Percentiles rank a stretch among this genome's conserved stretches.
These are phyloP conservation scores for Hymenopus coronatus DNA, from an alignment of 2,888 invertebrate species.

Conservation along the genomic window DNA sequence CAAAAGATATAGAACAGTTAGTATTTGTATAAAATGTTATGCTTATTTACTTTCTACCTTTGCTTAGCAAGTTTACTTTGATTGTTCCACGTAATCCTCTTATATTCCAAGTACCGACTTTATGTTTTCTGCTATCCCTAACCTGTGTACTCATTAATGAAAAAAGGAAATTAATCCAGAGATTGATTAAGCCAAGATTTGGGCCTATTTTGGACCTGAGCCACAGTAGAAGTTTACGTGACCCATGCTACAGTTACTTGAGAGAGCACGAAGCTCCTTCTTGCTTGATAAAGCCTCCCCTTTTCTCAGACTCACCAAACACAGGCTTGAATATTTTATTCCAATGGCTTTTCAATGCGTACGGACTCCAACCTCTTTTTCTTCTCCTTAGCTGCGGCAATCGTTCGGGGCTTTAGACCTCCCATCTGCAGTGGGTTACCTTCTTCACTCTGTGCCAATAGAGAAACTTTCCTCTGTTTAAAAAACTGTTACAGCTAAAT, in stretches of 20 bases:
- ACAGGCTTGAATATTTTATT: conserved; percentile 12
- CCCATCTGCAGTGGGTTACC: neutral
- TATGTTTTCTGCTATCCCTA: too few relatives aligned
- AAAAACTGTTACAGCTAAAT: neutral
- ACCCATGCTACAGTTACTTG: neutral
- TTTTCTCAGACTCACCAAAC: neutral
- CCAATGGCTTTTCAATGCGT: conserved; percentile 11
- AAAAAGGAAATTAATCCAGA: too few relatives aligned
- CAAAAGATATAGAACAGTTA: too few relatives aligned
- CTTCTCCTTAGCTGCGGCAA: neutral
- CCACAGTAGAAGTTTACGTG: too few relatives aligned
- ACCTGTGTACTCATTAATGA: too few relatives aligned
- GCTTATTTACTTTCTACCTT: too few relatives aligned
- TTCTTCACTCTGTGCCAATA: neutral
- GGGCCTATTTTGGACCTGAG: too few relatives aligned
- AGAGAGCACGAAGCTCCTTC: neutral
- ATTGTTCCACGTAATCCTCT: too few relatives aligned
- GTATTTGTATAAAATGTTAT: too few relatives aligned
- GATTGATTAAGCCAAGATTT: too few relatives aligned
- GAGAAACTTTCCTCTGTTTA: neutral
- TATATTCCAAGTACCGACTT: too few relatives aligned
- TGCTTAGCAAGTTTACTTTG: too few relatives aligned
- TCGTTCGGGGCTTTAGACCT: conserved; percentile 6
- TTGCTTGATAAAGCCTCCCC: neutral
- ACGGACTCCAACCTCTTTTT: neutral